Conservation (phyloP, 2,113 vertebrate species). For the Dromaius novaehollandiae region DNA sequence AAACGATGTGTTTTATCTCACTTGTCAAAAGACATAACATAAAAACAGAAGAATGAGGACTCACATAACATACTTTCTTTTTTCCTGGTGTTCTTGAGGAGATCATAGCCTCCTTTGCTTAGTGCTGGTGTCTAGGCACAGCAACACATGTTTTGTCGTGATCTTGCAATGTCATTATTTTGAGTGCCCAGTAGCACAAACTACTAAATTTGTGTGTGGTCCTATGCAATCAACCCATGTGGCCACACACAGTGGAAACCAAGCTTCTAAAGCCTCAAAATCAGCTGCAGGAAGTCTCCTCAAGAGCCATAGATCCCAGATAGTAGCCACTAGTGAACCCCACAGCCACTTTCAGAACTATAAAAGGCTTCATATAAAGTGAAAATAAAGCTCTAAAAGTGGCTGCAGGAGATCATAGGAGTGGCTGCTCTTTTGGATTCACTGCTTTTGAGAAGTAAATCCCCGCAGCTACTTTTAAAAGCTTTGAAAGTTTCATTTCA, state of each 20-base stretch:
- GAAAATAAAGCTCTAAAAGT: slow-evolving; percentile 61
- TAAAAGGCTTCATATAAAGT: slow-evolving; percentile 57
- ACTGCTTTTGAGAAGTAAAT: slow-evolving; percentile 65
- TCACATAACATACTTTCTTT: not conserved
- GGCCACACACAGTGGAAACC: slow-evolving; percentile 60
- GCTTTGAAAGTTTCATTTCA: slow-evolving; percentile 66
- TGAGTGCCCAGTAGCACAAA: slow-evolving; percentile 59
- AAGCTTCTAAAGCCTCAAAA: slow-evolving; percentile 56
- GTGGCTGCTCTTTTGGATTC: slow-evolving; percentile 55
- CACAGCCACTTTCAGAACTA: slow-evolving; percentile 58
- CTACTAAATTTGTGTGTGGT: slow-evolving; percentile 58
- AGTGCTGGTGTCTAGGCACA: not conserved
- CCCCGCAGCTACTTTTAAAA: slow-evolving; percentile 64
- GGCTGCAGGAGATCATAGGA: slow-evolving; percentile 64
- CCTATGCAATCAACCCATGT: slow-evolving; percentile 59
- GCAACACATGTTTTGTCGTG: not conserved
- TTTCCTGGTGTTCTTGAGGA: not conserved
- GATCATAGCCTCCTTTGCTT: not conserved
- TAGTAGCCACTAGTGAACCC: slow-evolving; percentile 58
- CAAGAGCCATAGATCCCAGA: slow-evolving; percentile 60
- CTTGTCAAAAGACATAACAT: not conserved
- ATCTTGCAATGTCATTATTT: slow-evolving; percentile 22
- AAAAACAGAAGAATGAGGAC: not conserved
- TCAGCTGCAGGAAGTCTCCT: slow-evolving; percentile 59
- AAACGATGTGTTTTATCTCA: not conserved